Base-by-base conservation (phyloP, 2,113 vertebrate genomes). In the Engystomops pustulosus region DNA sequence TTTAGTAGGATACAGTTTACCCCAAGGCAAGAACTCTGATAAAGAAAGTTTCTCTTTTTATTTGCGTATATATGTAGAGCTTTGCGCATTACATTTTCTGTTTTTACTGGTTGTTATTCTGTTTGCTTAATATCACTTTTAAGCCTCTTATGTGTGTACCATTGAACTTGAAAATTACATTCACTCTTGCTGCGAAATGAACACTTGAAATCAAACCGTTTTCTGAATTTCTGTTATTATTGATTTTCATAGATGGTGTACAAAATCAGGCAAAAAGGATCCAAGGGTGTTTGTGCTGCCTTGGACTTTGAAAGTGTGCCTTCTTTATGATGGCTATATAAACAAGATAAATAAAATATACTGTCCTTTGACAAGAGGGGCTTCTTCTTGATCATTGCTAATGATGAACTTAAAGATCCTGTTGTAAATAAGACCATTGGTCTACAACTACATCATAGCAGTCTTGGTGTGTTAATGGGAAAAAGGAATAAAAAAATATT, bases 21-120 rank as follows among this genome's bases (percentile, higher is more conserved):
- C 95, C 92, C 0, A 81, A 87, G 93, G 95, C 93, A 91, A 90
- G 41, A 85, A 91, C 94, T 96, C 95, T 96, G 93, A 94, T 94
- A 91, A 87, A 90, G 92, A 91, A 95, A 79, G 77, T 79, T 60
- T 65, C 55, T 65, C 77, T 79, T 65, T n/a, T 79, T 30, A 65
- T 62, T 79, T 79, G 77, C 38, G 23, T 44, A 27, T 79, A 65
- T 62, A 62, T 79, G 55, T 79, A 79, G n/a, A 44, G 65, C 18
- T 67, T 41, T 51, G 60, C 68, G 60, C 41, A 68, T 68, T 80
- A 47, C 58, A 80, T 80, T 65, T 67, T 68, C 58, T 80, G 38
- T 68, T 27, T 80, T 68, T 80, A 80, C 78, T 67, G 44, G 49
- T 80, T 80, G 25, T 49, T 67, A 67, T 67, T 80, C 78, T 68